These are phyloP conservation scores for Choloepus hoffmanni DNA, from an alignment of 2,113 vertebrate genomes.

Conservation along the genomic window DNA sequence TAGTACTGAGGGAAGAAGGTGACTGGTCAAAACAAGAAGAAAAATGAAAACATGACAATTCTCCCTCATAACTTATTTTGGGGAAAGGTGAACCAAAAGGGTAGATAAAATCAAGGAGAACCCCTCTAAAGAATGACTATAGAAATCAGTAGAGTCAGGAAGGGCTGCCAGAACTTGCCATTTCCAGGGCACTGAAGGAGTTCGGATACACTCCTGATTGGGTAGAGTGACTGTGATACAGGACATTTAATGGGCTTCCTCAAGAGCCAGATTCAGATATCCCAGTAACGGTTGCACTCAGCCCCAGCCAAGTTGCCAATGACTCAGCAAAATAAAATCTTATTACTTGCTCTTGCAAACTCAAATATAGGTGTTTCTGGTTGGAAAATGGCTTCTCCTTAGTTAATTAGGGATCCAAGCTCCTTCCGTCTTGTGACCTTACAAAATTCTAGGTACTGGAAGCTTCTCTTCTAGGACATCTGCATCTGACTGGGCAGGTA, in stretches of 20 bases:
- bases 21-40: background rate
- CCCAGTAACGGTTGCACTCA: background rate
- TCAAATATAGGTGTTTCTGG: slow-evolving; percentile 1
- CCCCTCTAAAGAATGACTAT: rapidly evolving
- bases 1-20: background rate
- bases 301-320: background rate
- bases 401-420: background rate
- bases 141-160: background rate
- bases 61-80: background rate
- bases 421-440: background rate
- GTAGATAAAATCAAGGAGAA: slow-evolving; percentile 24
- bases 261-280: background rate
- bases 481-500: background rate
- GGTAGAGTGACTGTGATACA: background rate
- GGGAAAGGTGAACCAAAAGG: background rate
- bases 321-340: background rate
- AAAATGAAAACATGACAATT: background rate
- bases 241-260: background rate
- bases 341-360: background rate
- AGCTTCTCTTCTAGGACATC: background rate
- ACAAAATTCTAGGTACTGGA: background rate
- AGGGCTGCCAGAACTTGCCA: background rate
- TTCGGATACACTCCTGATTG: background rate
- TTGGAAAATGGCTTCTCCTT: background rate
- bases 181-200: background rate